Base-by-base conservation (phyloP, 2,888 invertebrate species). In the Acheta domesticus region DNA sequence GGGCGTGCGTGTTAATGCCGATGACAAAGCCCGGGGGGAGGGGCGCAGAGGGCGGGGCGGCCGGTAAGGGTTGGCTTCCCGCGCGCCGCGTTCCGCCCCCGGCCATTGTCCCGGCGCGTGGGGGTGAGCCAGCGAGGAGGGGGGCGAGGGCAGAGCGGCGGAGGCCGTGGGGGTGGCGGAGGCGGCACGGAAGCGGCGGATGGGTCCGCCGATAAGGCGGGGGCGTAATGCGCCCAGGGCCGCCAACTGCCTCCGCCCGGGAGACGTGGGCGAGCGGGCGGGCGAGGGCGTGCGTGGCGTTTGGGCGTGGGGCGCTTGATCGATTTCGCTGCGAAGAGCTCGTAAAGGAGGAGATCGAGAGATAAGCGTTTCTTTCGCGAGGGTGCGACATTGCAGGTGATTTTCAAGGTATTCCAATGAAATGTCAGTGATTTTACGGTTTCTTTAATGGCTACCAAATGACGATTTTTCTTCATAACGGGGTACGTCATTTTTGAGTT, bases 121-220 rank as follows among this genome's bases (percentile, higher is more conserved):
- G 62, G 62, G 62, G 62, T 62, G 62, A 2, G 62, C 16, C 19
- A 5, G 62, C 62, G 62, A 3, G 62, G 19, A 2, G 62, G 19
- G 62, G 19, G 5, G 3, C n/a, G n/a, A n/a, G 5, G 62, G 16
- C 62, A 11, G n/a, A 8, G 62, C 62, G 62, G 2, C 50, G 19
- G 19, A 16, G 16, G n/a, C 62, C 62, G 62, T 3, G n/a, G 62
- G 62, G 62, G 62, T 62, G 62, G 36, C 36, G n/a, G 62, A 16
- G 62, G 62, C 16, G 62, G 36, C 36, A 8, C 36, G 23, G 62
- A 62, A 62, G 62, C 62, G 62, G 62, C 12, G 62, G n/a, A 62
- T 62, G n/a, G 62, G 62, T n/a, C 62, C 62, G n/a, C 36, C n/a
- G 62, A 62, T 62, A 62, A 62, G 62, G 62, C 62, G n/a, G 62